These are phyloP conservation scores for Microcebus tavaratra DNA, from an alignment of 2,113 vertebrate species.

Conservation along the genomic window DNA sequence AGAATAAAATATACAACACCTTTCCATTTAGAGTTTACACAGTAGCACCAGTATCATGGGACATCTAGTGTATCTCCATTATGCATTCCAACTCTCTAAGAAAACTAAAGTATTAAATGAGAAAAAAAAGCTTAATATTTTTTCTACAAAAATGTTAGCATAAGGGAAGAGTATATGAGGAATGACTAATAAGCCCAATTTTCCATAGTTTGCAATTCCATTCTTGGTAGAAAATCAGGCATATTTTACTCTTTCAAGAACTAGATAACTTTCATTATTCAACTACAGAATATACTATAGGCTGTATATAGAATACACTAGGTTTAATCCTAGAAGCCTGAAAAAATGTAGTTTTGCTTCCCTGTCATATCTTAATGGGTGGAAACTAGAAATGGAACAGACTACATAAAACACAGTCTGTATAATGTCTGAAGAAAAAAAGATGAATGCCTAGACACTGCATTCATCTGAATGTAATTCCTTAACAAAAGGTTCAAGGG, in stretches of 20 bases:
- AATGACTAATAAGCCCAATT: background rate
- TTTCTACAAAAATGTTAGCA: background rate
- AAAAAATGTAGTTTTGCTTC: background rate
- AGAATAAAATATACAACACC: constrained; percentile 23
- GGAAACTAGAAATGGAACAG: background rate
- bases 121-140: background rate
- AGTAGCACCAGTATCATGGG: background rate
- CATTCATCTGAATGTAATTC: background rate
- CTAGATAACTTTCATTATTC: background rate
- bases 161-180: background rate
- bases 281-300: background rate
- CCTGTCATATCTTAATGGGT: background rate
- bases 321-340: background rate
- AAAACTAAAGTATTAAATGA: background rate
- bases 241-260: background rate
- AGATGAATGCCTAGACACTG: background rate
- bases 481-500: background rate
- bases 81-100: background rate
- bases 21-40: background rate
- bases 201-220: background rate
- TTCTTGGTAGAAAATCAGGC: background rate
- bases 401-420: background rate
- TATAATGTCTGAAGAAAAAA: background rate
- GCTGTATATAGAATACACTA: background rate
- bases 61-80: background rate